Evolutionary conservation across 1,140 invertebrate species (phyloP).

Genomic region (Trichoplusia ni): DNA sequence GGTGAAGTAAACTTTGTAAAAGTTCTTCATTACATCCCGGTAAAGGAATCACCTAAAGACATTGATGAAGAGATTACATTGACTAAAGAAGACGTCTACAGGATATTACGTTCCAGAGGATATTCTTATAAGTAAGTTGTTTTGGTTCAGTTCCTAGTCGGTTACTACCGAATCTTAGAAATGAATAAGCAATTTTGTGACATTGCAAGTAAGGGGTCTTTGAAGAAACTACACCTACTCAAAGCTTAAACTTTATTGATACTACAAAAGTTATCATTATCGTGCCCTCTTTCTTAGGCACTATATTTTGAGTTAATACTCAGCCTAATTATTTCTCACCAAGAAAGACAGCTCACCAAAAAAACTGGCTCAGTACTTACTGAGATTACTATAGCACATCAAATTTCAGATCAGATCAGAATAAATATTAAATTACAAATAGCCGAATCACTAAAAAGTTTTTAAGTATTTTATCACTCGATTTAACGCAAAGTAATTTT

Average conservation of each 20-base stretch:
- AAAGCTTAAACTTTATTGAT: too few relatives aligned
- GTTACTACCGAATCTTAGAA: neutral
- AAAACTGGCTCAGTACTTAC: too few relatives aligned
- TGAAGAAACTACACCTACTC: too few relatives aligned
- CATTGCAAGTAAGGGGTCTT: too few relatives aligned
- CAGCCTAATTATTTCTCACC: neutral
- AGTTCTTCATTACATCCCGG: neutral
- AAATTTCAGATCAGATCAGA: too few relatives aligned
- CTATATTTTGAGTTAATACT: neutral
- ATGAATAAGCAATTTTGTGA: too few relatives aligned
- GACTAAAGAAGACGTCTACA: slow-evolving; percentile 25
- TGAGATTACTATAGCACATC: too few relatives aligned
- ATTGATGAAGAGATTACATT: slow-evolving; percentile 21
- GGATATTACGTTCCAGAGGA: slow-evolving; percentile 17
- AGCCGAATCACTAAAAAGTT: too few relatives aligned
- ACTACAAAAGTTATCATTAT: too few relatives aligned
- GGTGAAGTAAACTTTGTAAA: slow-evolving; percentile 12
- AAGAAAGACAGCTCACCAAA: neutral
- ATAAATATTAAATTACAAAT: too few relatives aligned
- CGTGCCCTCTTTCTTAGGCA: too few relatives aligned
- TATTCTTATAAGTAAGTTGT: slow-evolving; percentile 28
- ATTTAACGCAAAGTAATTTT: neutral
- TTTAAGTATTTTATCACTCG: neutral
- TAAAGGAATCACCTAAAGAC: neutral
- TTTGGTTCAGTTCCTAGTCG: neutral